Evolutionary conservation across 2,888 invertebrate species (phyloP).

Genomic region (Drosophila subquinaria): DNA sequence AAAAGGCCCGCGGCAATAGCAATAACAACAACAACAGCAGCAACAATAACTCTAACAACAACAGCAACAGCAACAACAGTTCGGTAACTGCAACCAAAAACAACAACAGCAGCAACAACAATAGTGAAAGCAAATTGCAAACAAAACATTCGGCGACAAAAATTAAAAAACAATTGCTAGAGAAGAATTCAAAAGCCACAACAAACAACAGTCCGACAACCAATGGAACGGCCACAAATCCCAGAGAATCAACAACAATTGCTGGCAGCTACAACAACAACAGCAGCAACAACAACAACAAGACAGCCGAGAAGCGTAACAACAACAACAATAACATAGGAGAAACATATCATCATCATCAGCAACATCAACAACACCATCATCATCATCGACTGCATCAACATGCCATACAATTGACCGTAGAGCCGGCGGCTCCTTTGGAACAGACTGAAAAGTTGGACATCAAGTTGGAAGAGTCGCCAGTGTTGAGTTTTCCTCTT

Average conservation of each 20-base stretch:
- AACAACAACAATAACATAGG: constrained; percentile 52
- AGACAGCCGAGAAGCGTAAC: constrained; percentile 2
- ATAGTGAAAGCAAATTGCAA: constrained; percentile 72
- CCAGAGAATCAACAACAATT: constrained; percentile 17
- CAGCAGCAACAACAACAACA: constrained; percentile 29
- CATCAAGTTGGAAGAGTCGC: constrained; percentile 83
- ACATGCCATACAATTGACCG: constrained; percentile 81
- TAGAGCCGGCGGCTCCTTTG: constrained; percentile 82
- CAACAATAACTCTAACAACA: constrained; percentile 50
- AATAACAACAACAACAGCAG: constrained; percentile 50
- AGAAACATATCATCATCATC: constrained; percentile 59
- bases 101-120: constrained; percentile 51
- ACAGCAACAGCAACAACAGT: constrained; percentile 42
- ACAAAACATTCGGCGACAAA: constrained; percentile 83
- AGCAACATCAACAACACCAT: constrained; percentile 75
- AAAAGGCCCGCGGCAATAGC: constrained; percentile 51
- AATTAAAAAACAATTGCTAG: constrained; percentile 84
- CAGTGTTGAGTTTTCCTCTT: constrained; percentile 74
- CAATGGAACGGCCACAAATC: constrained; percentile 43
- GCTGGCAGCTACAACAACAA: constrained; percentile 20
- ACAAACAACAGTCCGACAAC: constrained; percentile 41
- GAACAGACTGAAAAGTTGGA: constrained; percentile 83
- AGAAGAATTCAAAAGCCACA: constrained; percentile 75
- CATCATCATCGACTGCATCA: constrained; percentile 76
- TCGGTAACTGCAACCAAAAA: constrained; percentile 38